Base-by-base conservation (phyloP, 2,797 vertebrate species). In the Bradypodion pumilum region DNA sequence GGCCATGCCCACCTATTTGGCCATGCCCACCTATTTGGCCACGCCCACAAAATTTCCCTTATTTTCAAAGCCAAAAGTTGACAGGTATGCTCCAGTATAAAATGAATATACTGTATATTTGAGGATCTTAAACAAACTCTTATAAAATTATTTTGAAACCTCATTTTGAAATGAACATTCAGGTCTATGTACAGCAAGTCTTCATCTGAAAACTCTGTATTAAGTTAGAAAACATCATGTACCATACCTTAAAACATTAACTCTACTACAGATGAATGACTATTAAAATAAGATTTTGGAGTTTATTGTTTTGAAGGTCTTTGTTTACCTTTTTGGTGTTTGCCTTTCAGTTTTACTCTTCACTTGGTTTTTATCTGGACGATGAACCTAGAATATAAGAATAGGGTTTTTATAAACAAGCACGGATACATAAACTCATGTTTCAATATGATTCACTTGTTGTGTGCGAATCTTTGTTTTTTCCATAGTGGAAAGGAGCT, bases 361-460 rank as follows among this genome's bases (percentile, higher is more conserved):
- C 72, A 35, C 86, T 89, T 86, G 21, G 40, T 65, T 82, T n/a
- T 87, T 85, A 86, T 78, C 84, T 84, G 44, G 49, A 62, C 66
- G 80, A 85, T 83, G 78, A 0, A 0, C 25, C 81, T 91, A 85
- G 81, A 84, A 66, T 0, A 46, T 70, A 72, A 83, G 74, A 87
- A 87, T 63, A 82, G 72, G 76, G 32, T 35, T 60, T 60, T 68
- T 75, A 44, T 37, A 83, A 40, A 37, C 32, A 59, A 23, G 21
- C 32, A 60, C 19, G 70, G 37, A 32, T 8, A 21, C 19, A 16
- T 7, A 49, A 35, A 83, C 13, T 72, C 83, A 78, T 70, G 91
- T 93, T 92, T 91, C 90, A 66, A 88, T 86, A 90, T 8, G 49
- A 86, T 86, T 91, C 87, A 90, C 88, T 91, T 91, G 86, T 91